A percentile compares a stretch with the other conserved stretches of the same genome.
These are phyloP conservation scores for Beris chalybata DNA, from an alignment of 2,888 invertebrate species.

Conservation along the genomic window DNA sequence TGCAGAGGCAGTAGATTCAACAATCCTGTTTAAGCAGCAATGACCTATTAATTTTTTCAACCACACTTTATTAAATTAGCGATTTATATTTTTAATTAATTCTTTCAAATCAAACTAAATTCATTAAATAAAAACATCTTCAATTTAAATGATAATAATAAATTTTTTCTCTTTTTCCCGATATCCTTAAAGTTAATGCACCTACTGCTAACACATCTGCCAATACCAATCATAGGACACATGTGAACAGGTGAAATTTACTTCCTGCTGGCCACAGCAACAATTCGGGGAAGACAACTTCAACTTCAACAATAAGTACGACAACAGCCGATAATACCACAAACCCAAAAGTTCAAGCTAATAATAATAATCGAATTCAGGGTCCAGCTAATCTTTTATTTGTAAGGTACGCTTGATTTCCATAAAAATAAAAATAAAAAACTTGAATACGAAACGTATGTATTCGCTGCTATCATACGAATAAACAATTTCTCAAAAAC, in stretches of 20 bases:
- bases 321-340: conserved; percentile 39
- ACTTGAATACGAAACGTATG: conserved; percentile 17
- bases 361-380: conserved; percentile 47
- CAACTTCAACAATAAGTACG: conserved; percentile 31
- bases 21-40: too few relatives aligned
- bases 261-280: conserved; percentile 45
- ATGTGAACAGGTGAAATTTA: conserved; percentile 56
- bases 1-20: too few relatives aligned
- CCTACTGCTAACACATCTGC: conserved; percentile 42
- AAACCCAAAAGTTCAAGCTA: conserved; percentile 38
- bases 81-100: too few relatives aligned
- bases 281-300: conserved; percentile 40
- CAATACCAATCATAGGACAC: conserved; percentile 54
- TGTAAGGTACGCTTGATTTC: conserved; percentile 48
- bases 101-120: neutral
- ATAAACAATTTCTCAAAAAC: neutral
- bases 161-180: neutral
- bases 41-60: too few relatives aligned
- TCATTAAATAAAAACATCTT: neutral
- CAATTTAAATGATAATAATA: neutral
- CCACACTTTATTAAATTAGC: too few relatives aligned
- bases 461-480: neutral
- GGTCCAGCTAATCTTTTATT: conserved; percentile 52
- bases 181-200: conserved; percentile 40
- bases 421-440: neutral